These are phyloP conservation scores for Eublepharis macularius DNA, from an alignment of 2,113 vertebrate genomes.

Conservation along the genomic window DNA sequence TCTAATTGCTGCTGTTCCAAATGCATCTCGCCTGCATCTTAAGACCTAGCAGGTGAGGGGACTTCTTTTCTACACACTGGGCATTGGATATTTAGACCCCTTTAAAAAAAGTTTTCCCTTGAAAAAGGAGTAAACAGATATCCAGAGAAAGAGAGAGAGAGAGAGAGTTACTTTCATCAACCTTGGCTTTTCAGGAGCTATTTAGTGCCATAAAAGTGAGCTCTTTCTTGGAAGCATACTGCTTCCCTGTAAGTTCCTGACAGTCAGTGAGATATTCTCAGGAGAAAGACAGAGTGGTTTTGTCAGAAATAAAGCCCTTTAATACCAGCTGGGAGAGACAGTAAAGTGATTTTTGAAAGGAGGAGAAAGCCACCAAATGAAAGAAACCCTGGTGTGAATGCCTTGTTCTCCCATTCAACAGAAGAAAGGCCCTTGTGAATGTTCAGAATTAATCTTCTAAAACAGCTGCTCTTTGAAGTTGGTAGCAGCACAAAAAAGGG, in stretches of 20 bases:
- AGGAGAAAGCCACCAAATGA: constrained; percentile 32
- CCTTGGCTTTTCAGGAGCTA: constrained; percentile 49
- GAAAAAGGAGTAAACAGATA: constrained; percentile 38
- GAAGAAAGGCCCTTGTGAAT: constrained; percentile 42
- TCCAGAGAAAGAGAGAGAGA: neutral
- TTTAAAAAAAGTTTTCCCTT: neutral
- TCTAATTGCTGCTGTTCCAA: neutral
- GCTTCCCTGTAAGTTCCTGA: constrained; percentile 63
- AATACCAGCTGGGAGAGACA: constrained; percentile 38
- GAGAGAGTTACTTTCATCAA: constrained; percentile 23
- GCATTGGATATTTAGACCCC: neutral
- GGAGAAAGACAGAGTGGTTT: constrained; percentile 62
- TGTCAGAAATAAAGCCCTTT: constrained; percentile 56
- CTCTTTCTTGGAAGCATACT: constrained; percentile 65
- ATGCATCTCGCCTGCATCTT: neutral
- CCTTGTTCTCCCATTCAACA: constrained; percentile 25
- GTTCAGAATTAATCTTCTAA: constrained; percentile 48
- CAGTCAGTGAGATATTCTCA: constrained; percentile 58
- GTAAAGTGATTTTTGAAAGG: neutral
- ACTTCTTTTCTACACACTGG: neutral
- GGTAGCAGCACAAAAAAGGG: constrained; percentile 45
- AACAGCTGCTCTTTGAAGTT: constrained; percentile 30
- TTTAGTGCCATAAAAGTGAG: constrained; percentile 53
- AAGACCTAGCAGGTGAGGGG: neutral
- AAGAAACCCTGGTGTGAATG: constrained; percentile 37